Conservation (phyloP, 2,797 vertebrate genomes). For the Cuculus canorus region DNA sequence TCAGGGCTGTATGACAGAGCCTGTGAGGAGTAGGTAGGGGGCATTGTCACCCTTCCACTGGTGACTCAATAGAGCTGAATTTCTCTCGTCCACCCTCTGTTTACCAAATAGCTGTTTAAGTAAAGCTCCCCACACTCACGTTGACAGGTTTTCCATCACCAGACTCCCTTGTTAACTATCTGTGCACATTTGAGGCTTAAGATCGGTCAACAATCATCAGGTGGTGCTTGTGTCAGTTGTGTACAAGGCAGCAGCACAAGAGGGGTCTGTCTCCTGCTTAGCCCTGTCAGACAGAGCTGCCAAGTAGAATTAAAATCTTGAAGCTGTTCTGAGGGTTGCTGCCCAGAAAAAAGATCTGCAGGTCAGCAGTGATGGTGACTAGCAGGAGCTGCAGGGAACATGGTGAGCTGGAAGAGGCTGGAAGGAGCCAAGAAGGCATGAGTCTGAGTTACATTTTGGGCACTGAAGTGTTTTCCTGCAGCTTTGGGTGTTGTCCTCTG, state of each 20-base stretch:
- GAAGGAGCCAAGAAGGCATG: background rate
- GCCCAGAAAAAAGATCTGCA: background rate
- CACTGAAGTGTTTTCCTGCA: background rate
- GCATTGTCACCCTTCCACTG: constrained; percentile 36
- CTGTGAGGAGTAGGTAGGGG: background rate
- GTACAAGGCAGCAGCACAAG: background rate
- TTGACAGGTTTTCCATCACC: background rate
- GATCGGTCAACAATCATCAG: background rate
- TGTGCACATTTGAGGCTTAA: background rate
- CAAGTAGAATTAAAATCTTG: background rate
- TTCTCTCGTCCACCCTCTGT: background rate
- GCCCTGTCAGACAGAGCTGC: background rate
- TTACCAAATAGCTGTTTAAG: background rate
- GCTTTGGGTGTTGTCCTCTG: background rate
- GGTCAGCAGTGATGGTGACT: background rate
- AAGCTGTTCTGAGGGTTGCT: background rate
- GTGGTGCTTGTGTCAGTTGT: background rate
- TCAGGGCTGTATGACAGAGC: background rate
- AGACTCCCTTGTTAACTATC: background rate
- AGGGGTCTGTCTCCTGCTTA: background rate
- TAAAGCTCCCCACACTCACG: background rate
- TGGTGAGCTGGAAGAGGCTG: background rate
- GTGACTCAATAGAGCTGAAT: background rate
- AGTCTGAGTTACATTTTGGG: background rate
- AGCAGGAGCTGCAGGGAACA: background rate